phyloP scores from a whole-genome alignment of 2,888 invertebrate species.

The Oligia fasciuncula region DNA sequence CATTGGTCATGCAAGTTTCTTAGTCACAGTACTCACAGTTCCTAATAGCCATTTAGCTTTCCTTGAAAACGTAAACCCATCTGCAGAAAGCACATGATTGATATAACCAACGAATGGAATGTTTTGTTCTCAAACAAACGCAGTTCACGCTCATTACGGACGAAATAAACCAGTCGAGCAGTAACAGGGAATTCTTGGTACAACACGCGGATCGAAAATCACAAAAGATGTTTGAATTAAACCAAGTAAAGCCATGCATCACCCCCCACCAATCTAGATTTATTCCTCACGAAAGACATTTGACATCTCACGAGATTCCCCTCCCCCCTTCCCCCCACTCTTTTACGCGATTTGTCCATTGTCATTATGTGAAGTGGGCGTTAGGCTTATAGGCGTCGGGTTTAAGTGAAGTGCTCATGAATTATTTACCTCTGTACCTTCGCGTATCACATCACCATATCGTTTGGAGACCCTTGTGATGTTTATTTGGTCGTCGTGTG shows the following conservation, averaged over 20 bases:
- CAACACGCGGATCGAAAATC: constrained; percentile 49
- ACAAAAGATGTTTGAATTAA: constrained; percentile 68
- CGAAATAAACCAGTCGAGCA: constrained; percentile 58
- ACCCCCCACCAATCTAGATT: constrained; percentile 72
- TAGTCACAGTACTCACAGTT: constrained; percentile 40
- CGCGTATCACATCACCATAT: constrained; percentile 75
- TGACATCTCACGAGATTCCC: constrained; percentile 77
- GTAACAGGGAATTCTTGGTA: constrained; percentile 65
- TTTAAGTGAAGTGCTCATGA: constrained; percentile 84
- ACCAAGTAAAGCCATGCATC: constrained; percentile 70
- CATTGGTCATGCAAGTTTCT: constrained; percentile 8
- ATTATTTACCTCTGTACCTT: constrained; percentile 81
- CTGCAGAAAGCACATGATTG: constrained; percentile 50
- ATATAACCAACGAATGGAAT: constrained; percentile 49
- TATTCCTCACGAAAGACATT: constrained; percentile 77
- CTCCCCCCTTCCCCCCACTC: constrained; percentile 63
- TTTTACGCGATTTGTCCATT: constrained; percentile 81
- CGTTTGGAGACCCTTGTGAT: constrained; percentile 56
- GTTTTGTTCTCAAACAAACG: constrained; percentile 60
- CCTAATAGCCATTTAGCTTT: constrained; percentile 36
- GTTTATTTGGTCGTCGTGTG: constrained; percentile 70
- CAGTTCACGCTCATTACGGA: constrained; percentile 54
- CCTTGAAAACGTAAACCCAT: constrained; percentile 37
- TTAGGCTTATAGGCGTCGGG: constrained; percentile 69
- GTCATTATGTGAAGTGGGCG: constrained; percentile 75